Evolutionary conservation across 1,140 invertebrate genomes (phyloP), one percentile per base, ranked within the genome.

Genomic region (Caenorhabditis tropicalis): DNA sequence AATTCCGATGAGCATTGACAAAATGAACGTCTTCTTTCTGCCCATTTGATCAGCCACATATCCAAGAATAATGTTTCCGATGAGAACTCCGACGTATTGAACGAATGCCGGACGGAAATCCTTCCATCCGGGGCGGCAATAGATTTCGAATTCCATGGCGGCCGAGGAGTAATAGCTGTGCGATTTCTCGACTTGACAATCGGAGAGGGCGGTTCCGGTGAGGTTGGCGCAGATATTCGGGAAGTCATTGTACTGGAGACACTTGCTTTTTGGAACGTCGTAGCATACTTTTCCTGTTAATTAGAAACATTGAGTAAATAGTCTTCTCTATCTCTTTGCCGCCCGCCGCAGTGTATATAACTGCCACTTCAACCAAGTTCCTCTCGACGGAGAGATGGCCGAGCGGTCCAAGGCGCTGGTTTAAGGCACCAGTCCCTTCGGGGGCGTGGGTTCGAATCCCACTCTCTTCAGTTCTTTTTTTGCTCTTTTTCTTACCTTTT

Each of bases 1-100:
- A 46, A 84, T 84, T 53, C 83, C 83, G 19, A 84, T 81, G 29
- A 53, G 27, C 83, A 84, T 51, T 33, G 83, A 84, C 31, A 84
- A 27, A 58, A 84, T 58, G 74, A 84, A 84, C 27, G 83, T 84
- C 74, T 84, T 84, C 39, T 65, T 58, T 27, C 83, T 24, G 12
- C 83, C 83, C 24, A 79, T 80, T 56, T 58, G 46, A 58, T 84
- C 83, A 56, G 83, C 83, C n/a, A 84, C 83, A 79, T 79, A 58
- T 49, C 83, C 83, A 4, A 84, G 43, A 70, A 84, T 81, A 33
- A 84, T 84, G 29, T 84, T 84, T 81, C 83, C 83, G 10, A 84
- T 79, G 16, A 84, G 74, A 7, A 84, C 83, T 33, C 83, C 83
- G 16, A 60, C 49, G 79, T 84, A 84, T 51, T 84, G 83, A 48